phyloP scores from a whole-genome alignment of 2,888 invertebrate species.

The Hybos culiciformis region DNA sequence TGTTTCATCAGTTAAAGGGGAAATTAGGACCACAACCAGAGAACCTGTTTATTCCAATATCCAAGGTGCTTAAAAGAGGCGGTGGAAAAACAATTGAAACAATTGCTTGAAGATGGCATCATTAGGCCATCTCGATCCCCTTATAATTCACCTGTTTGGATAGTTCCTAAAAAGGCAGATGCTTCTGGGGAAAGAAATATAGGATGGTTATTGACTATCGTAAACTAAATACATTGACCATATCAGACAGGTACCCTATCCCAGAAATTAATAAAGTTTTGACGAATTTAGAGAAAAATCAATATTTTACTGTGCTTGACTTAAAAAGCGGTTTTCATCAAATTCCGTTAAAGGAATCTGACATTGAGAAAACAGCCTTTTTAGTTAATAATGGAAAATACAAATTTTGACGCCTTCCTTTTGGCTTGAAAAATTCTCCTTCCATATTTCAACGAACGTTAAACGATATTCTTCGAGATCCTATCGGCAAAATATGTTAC shows the following conservation, averaged over 20 bases:
- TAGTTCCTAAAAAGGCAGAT: slow-evolving; percentile 8
- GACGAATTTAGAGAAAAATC: background rate
- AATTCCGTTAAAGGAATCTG: too few relatives aligned
- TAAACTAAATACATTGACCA: background rate
- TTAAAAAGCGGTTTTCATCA: too few relatives aligned
- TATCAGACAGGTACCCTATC: background rate
- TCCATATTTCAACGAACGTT: background rate
- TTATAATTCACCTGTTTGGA: slow-evolving; percentile 11
- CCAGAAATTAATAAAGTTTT: background rate
- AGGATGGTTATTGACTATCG: background rate
- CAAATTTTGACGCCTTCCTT: background rate
- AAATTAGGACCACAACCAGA: slow-evolving; percentile 9
- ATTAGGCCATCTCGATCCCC: slow-evolving; percentile 11
- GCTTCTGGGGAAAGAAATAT: slow-evolving; percentile 4
- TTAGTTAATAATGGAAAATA: too few relatives aligned
- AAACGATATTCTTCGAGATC: background rate
- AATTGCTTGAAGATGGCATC: slow-evolving; percentile 9
- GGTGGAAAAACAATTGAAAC: slow-evolving; percentile 7
- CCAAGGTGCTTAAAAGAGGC: slow-evolving; percentile 6
- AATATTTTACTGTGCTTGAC: background rate
- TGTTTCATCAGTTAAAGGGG: slow-evolving; percentile 10
- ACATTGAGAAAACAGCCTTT: too few relatives aligned
- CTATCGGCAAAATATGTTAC: background rate
- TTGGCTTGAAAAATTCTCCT: background rate
- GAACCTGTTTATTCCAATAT: slow-evolving; percentile 9